Evolutionary conservation across 2,888 invertebrate genomes (phyloP).

Genomic region (Agrilus cyanescens): DNA sequence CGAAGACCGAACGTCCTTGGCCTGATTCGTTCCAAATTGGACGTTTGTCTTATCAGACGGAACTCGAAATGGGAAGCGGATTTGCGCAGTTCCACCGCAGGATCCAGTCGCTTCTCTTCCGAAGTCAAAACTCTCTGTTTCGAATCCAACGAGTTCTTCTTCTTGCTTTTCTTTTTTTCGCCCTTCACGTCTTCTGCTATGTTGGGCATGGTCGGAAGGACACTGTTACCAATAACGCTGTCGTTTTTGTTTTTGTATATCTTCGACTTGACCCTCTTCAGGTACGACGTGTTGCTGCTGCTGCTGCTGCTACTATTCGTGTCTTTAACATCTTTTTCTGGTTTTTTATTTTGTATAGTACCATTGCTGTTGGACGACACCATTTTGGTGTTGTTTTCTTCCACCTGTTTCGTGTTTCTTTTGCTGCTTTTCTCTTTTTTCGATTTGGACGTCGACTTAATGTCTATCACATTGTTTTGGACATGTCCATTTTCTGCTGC

Average conservation of each 20-base stretch:
- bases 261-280: slow-evolving; percentile 33
- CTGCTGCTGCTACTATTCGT: neutral
- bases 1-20: slow-evolving; percentile 24
- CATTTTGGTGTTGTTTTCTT: slow-evolving; percentile 10
- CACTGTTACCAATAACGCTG: slow-evolving; percentile 11
- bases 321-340: slow-evolving; percentile 4
- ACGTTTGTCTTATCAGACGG: slow-evolving; percentile 30
- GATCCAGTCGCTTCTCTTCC: slow-evolving; percentile 7
- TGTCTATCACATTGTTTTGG: slow-evolving; percentile 10
- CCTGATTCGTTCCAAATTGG: slow-evolving; percentile 33
- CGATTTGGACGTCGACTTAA: slow-evolving; percentile 9
- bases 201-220: slow-evolving; percentile 23
- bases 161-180: slow-evolving; percentile 19
- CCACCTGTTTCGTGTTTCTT: slow-evolving; percentile 8
- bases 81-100: slow-evolving; percentile 13
- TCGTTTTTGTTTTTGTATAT: slow-evolving; percentile 32
- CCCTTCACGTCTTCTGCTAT: slow-evolving; percentile 22
- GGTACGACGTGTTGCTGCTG: slow-evolving; percentile 23
- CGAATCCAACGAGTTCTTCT: slow-evolving; percentile 15
- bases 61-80: slow-evolving; percentile 28
- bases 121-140: slow-evolving; percentile 16
- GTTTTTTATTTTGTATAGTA: slow-evolving; percentile 2
- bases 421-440: slow-evolving; percentile 14
- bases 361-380: slow-evolving; percentile 3
- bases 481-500: slow-evolving; percentile 9